phyloP scores from a whole-genome alignment of 1,140 invertebrate genomes.

The Lasaia peninsularis region DNA sequence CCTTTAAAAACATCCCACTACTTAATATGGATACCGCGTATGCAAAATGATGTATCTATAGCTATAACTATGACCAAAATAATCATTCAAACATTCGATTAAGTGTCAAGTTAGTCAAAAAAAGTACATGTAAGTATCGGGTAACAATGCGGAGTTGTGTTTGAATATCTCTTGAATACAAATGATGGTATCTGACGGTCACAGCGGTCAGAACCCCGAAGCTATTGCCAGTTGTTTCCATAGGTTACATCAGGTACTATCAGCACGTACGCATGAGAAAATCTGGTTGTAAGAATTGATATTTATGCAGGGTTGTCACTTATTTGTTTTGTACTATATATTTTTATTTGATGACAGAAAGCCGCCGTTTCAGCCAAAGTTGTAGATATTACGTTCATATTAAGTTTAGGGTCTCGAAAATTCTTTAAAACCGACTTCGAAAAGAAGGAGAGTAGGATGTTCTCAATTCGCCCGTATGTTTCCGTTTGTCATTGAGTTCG shows the following conservation, averaged over 20 bases:
- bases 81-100: slow-evolving; percentile 1
- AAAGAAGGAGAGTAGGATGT: too few relatives aligned
- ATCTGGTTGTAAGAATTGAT: slow-evolving; percentile 56
- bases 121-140: slow-evolving; percentile 46
- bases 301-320: slow-evolving; percentile 18
- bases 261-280: slow-evolving; percentile 66
- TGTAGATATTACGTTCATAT: too few relatives aligned
- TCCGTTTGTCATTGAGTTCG: too few relatives aligned
- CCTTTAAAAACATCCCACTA: too few relatives aligned
- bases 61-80: not conserved
- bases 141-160: slow-evolving; percentile 44
- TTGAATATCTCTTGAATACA: slow-evolving; percentile 45
- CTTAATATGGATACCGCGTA: too few relatives aligned
- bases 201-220: slow-evolving; percentile 45
- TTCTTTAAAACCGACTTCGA: too few relatives aligned
- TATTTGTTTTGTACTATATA: not conserved
- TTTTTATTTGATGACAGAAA: not conserved
- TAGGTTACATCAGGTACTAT: slow-evolving; percentile 24
- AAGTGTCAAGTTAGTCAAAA: not conserved
- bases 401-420: too few relatives aligned
- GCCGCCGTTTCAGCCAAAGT: too few relatives aligned
- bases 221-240: slow-evolving; percentile 39
- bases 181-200: slow-evolving; percentile 66
- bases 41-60: not conserved
- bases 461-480: too few relatives aligned